Base-by-base conservation (phyloP, 2,888 invertebrate genomes). In the Athrips mouffetella region DNA sequence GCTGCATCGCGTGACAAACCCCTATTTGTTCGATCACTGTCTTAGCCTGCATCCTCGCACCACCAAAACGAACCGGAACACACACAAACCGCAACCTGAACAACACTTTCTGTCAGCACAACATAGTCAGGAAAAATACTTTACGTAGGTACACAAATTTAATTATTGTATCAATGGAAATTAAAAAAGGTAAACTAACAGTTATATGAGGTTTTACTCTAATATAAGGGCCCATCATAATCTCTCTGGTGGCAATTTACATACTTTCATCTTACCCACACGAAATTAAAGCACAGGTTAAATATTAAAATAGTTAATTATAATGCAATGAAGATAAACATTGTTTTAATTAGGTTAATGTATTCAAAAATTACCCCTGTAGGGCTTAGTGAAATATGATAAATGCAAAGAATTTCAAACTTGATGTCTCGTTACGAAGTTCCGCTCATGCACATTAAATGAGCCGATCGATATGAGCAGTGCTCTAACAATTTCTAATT, bases 1-100 rank as follows among this genome's bases (percentile, higher is more conserved):
- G 63, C 55, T 57, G 60, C 63, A 54, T 88, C 66, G 87, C 87
- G 87, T 88, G 87, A 85, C 87, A 76, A 80, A 80, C 64, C 73
- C 72, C 86, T 86, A 87, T 88, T 88, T 85, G 87, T 85, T 76
- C 73, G 78, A 83, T 84, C 82, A 83, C 85, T 86, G 86, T 86
- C 81, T 82, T 69, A 62, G 60, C 55, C 76, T 70, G 80, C 78
- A 79, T 79, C 80, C 78, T 75, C 72, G 71, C 76, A 63, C 76
- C 75, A 78, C 81, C 79, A 73, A 70, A 73, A 76, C 68, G 64
- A 65, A 69, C 65, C 55, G 70, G 75, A 73, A 74, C 79, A 79
- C 78, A 80, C 79, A 79, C 71, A 73, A 68, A 70, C 68, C 57
- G 55, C 58, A 58, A 58, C 50, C 48, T 25, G 2, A 6, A 41